A percentile compares a stretch with the other conserved stretches of the same genome.
These are phyloP conservation scores for Vespertilio murinus DNA, from an alignment of 2,797 vertebrate species.

Conservation along the genomic window DNA sequence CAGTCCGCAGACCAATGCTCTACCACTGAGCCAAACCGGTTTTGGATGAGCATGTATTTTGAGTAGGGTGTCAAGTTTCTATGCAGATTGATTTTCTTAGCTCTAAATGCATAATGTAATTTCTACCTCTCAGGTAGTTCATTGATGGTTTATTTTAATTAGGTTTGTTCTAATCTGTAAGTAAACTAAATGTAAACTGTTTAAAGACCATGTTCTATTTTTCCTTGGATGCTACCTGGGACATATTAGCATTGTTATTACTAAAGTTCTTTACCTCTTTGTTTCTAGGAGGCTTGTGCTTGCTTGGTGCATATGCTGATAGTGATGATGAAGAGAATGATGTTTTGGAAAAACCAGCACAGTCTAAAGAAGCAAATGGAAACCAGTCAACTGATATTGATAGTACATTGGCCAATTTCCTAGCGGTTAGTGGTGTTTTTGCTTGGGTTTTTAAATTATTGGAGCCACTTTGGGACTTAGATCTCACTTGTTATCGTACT, in stretches of 20 bases:
- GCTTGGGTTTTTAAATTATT: background rate
- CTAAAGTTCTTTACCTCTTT: background rate
- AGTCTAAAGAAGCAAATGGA: slow-evolving; percentile 84
- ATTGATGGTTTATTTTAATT: background rate
- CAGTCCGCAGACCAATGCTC: too few species aligned
- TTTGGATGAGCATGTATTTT: background rate
- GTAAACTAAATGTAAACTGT: background rate
- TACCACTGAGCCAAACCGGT: too few species aligned
- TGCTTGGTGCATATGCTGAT: slow-evolving; percentile 97
- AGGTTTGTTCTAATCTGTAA: background rate
- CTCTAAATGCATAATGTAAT: background rate
- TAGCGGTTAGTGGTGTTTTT: slow-evolving; percentile 90
- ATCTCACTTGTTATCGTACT: background rate
- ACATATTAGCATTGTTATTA: background rate
- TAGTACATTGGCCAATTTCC: slow-evolving; percentile 96
- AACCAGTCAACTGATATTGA: slow-evolving; percentile 92
- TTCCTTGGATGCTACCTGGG: background rate
- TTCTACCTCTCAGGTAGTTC: background rate
- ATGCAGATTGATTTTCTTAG: background rate
- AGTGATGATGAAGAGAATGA: slow-evolving; percentile 95
- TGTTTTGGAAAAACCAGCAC: slow-evolving; percentile 74
- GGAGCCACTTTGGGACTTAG: background rate
- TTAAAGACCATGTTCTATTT: background rate
- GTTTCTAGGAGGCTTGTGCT: slow-evolving; percentile 92
- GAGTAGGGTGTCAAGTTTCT: background rate